Conservation (phyloP, 2,113 vertebrate genomes). For the Tauraco erythrolophus region DNA sequence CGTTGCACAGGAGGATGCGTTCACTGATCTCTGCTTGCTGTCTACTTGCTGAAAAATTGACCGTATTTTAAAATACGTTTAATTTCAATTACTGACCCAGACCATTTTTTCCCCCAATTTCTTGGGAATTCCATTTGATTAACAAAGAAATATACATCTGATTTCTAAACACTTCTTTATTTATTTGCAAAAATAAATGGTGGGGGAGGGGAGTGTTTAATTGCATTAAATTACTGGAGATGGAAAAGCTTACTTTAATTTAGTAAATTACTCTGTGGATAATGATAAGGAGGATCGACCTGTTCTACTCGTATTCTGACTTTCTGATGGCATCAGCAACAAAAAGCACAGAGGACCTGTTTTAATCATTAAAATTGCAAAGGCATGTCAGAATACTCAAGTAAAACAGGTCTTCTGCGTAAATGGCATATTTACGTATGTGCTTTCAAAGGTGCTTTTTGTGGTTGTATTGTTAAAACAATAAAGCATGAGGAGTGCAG, state of each 20-base stretch:
- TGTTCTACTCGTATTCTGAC: background rate
- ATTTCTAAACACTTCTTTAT: background rate
- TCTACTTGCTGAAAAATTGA: background rate
- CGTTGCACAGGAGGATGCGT: background rate
- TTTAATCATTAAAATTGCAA: constrained; percentile 54
- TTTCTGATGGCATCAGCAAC: constrained; percentile 51
- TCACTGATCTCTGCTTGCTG: background rate
- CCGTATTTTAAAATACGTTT: background rate
- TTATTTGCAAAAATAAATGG: background rate
- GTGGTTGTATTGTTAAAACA: background rate
- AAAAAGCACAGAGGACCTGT: constrained; percentile 25
- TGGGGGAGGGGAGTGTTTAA: background rate
- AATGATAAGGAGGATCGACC: background rate
- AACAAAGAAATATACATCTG: background rate
- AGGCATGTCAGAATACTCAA: constrained; percentile 15
- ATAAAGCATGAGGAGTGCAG: background rate
- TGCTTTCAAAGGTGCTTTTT: constrained; percentile 11
- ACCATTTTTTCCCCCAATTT: background rate
- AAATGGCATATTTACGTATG: constrained; percentile 25
- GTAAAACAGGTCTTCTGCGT: constrained; percentile 4
- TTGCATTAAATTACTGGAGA: background rate
- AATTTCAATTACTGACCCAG: background rate
- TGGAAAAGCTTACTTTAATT: constrained; percentile 39
- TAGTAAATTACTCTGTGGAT: constrained; percentile 21
- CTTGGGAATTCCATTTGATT: background rate